Percentiles rank a stretch among this genome's conserved stretches.
Conservation (phyloP, 2,113 vertebrate genomes). For the Ahaetulla prasina region DNA sequence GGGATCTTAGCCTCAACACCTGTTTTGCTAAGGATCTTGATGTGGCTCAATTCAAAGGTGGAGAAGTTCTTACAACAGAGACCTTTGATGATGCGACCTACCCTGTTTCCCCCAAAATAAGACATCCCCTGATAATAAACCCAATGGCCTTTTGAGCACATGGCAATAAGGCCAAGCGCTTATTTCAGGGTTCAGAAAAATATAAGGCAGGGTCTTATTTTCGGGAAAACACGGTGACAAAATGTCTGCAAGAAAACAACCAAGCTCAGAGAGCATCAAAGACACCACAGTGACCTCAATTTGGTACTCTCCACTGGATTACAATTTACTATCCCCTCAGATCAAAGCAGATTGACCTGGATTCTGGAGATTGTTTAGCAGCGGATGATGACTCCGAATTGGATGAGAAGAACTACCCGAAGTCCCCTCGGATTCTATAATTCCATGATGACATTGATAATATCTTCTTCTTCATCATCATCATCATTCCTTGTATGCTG, state of each 20-base stretch:
- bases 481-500: not conserved
- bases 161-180: no score
- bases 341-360: not conserved
- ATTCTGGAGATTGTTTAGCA: not conserved
- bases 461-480: not conserved
- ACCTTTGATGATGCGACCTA: not conserved
- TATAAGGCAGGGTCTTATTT: no score
- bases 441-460: not conserved
- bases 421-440: not conserved
- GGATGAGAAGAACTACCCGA: not conserved
- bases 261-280: not conserved
- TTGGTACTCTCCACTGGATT: not conserved
- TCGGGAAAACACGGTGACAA: not conserved
- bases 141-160: no score
- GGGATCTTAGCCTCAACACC: not conserved
- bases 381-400: not conserved
- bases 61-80: not conserved
- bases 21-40: not conserved
- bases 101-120: no score
- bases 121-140: no score
- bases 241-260: not conserved
- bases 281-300: not conserved
- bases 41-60: no score
- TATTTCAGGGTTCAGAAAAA: no score
- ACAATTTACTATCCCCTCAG: not conserved